Conservation (phyloP, 2,888 invertebrate species). For the Diploptera punctata region DNA sequence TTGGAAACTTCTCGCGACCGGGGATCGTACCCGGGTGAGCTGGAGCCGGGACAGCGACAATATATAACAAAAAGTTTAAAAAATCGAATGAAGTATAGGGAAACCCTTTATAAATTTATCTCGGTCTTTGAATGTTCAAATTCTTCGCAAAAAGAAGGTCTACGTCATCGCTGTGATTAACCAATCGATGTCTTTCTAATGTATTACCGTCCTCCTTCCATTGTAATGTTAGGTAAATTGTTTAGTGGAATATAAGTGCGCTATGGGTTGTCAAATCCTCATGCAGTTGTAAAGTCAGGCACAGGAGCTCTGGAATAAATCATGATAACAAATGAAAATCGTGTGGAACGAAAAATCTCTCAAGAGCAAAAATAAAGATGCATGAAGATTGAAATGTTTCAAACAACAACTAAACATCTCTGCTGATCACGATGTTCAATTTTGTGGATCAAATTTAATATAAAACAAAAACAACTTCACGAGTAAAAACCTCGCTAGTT, state of each 20-base stretch:
- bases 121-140: too few relatives aligned
- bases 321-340: not conserved
- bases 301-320: not conserved
- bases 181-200: too few relatives aligned
- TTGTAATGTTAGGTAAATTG: too few relatives aligned
- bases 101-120: too few relatives aligned
- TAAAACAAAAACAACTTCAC: not conserved
- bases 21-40: too few relatives aligned
- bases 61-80: too few relatives aligned
- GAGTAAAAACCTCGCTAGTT: not conserved
- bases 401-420: not conserved
- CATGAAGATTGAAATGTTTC: constrained; percentile 20
- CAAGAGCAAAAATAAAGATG: not conserved
- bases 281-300: not conserved
- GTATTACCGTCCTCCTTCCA: too few relatives aligned
- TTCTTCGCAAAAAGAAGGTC: too few relatives aligned
- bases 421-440: not conserved
- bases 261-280: not conserved
- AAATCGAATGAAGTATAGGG: too few relatives aligned
- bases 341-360: constrained; percentile 26
- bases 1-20: too few relatives aligned
- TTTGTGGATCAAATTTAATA: not conserved
- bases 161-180: too few relatives aligned
- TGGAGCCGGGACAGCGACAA: too few relatives aligned
- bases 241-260: constrained; percentile 1